phyloP scores from a whole-genome alignment of 2,888 invertebrate species.

The Lepidocyrtinus sp. region DNA sequence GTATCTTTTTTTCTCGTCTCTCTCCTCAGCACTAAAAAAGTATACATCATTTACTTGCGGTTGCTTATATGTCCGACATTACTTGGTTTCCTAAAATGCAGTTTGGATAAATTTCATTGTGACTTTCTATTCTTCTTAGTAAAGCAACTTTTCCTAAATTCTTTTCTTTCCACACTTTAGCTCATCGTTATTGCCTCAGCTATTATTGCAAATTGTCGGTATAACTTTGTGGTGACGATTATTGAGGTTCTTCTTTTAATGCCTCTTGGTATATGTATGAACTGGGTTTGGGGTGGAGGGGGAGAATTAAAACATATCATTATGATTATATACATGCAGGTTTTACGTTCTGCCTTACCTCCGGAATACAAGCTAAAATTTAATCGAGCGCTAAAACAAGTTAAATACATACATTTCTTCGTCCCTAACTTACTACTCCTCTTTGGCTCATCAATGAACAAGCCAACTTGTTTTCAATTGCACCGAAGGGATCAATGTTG shows the following conservation, averaged over 20 bases:
- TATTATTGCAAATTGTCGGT: constrained; percentile 39
- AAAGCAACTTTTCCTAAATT: constrained; percentile 37
- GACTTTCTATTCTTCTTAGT: constrained; percentile 30
- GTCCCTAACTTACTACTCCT: constrained; percentile 52
- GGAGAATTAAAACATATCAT: background rate
- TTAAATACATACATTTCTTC: constrained; percentile 37
- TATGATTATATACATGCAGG: background rate
- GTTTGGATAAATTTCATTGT: constrained; percentile 40
- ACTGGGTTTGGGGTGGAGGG: background rate
- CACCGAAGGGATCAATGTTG: constrained; percentile 67
- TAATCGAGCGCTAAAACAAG: constrained; percentile 12
- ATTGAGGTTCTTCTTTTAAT: constrained; percentile 23
- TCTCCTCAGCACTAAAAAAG: background rate
- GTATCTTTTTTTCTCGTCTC: background rate
- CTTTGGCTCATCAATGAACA: constrained; percentile 62
- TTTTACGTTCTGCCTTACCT: background rate
- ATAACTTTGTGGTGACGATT: constrained; percentile 44
- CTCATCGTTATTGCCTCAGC: constrained; percentile 50
- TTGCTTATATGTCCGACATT: background rate
- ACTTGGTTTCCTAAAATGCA: background rate
- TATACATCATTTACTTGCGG: background rate
- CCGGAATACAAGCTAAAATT: background rate
- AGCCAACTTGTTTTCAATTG: constrained; percentile 61
- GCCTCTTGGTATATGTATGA: background rate
- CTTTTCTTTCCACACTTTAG: constrained; percentile 27